A percentile compares a stretch with the other conserved stretches of the same genome.
Evolutionary conservation across 2,888 invertebrate species (phyloP).

Genomic region (Doris montereyensis): DNA sequence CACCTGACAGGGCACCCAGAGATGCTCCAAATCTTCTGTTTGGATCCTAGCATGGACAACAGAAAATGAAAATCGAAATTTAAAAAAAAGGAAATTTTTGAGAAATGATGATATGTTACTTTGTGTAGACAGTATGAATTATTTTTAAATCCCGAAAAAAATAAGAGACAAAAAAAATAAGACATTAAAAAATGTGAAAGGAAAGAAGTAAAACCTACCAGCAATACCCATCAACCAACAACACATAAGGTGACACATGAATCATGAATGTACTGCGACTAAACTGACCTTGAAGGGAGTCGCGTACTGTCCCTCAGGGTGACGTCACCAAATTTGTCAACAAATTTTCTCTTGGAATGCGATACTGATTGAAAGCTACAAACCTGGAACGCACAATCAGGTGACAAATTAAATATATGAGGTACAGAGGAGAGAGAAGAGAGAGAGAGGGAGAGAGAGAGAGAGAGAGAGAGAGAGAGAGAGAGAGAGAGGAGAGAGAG

Average conservation of each 20-base stretch:
- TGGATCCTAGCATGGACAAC: slow-evolving; percentile 77
- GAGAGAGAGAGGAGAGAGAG: too few relatives aligned
- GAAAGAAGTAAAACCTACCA: too few relatives aligned
- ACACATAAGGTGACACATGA: not conserved
- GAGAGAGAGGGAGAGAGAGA: too few relatives aligned
- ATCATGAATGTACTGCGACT: too few relatives aligned
- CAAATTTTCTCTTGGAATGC: slow-evolving; percentile 87
- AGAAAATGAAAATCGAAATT: not conserved
- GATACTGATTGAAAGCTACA: slow-evolving; percentile 88
- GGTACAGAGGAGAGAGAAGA: too few relatives aligned
- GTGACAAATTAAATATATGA: too few relatives aligned
- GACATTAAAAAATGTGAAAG: not conserved
- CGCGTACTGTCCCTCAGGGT: slow-evolving; percentile 88
- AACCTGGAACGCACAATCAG: too few relatives aligned
- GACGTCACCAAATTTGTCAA: slow-evolving; percentile 90
- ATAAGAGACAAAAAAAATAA: not conserved
- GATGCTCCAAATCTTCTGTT: slow-evolving; percentile 86
- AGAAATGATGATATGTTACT: too few relatives aligned
- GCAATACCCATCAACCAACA: too few relatives aligned
- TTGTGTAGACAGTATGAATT: too few relatives aligned
- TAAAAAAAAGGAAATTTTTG: too few relatives aligned
- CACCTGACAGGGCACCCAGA: slow-evolving; percentile 88
- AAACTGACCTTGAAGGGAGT: slow-evolving; percentile 83
- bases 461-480: too few relatives aligned
- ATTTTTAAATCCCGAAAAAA: not conserved